Evolutionary conservation across 2,888 invertebrate genomes (phyloP).

Genomic region (Formica aserva): DNA sequence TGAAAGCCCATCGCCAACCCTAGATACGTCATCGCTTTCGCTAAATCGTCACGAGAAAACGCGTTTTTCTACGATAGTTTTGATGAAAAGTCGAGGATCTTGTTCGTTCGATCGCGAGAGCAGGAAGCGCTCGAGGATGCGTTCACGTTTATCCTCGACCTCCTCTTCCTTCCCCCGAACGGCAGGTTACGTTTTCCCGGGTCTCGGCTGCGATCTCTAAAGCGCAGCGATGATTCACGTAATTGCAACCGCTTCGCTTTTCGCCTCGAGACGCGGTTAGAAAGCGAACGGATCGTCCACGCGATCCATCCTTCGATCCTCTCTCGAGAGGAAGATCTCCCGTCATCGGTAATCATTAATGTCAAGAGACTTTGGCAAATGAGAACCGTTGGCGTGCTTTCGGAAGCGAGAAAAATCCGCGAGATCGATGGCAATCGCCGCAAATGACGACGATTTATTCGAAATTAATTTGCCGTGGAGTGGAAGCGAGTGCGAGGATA

Average conservation of each 20-base stretch:
- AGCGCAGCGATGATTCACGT: slow-evolving; percentile 54
- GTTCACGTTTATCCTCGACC: slow-evolving; percentile 20
- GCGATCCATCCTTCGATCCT: neutral
- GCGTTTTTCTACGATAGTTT: neutral
- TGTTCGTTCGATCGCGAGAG: slow-evolving; percentile 27
- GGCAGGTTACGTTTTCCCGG: slow-evolving; percentile 41
- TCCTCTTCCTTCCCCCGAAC: slow-evolving; percentile 2
- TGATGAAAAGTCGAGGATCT: neutral
- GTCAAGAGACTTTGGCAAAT: neutral
- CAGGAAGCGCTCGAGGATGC: slow-evolving; percentile 33
- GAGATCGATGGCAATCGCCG: neutral
- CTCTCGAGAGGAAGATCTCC: neutral
- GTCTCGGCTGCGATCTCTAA: slow-evolving; percentile 8
- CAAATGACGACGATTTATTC: neutral
- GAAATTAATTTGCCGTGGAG: slow-evolving; percentile 28
- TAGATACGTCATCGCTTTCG: neutral
- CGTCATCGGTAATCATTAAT: slow-evolving; percentile 11
- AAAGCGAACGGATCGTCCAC: slow-evolving; percentile 45
- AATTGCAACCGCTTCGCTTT: slow-evolving; percentile 38
- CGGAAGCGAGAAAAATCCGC: neutral
- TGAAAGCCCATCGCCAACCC: neutral
- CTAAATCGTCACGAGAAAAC: neutral
- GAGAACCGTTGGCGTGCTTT: neutral
- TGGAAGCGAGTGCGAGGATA: neutral
- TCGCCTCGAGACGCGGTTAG: slow-evolving; percentile 41